Evolutionary conservation across 2,113 vertebrate genomes (phyloP), one percentile per base, ranked within the genome.

Genomic region (Ardeotis arabs): DNA sequence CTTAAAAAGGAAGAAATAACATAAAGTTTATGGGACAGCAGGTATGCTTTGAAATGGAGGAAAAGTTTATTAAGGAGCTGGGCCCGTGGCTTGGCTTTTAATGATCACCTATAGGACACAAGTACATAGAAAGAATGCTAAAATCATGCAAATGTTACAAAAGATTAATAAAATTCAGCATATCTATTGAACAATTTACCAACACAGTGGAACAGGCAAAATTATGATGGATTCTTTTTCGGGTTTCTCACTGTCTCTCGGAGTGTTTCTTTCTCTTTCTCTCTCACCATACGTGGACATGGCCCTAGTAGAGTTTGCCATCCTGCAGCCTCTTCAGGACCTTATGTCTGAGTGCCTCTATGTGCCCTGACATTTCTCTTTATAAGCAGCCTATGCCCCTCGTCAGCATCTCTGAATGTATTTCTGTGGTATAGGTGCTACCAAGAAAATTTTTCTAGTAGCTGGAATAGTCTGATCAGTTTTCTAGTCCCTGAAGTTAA

Each of bases 211-310:
- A 73, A 60, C 7, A 37, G 25, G 21, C 3, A 69, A 82, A 70
- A 19, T 39, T 53, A 31, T 41, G 4, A 24, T 18, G 3, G 10
- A 29, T 29, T 64, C 9, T 31, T 52, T 88, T 24, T 79, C 62
- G 53, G 3, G 4, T 84, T 49, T 77, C 33, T 81, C 31, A 35
- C 4, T 33, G 24, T 62, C 39, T 14, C 10, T 62, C 35, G 72
- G 8, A 29, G 27, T 19, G 33, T 73, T 68, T 60, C 12, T 75
- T 17, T 21, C 27, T 90, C 13, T 53, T 53, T 56, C 44, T 63
- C 28, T 39, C 44, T 76, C 24, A 33, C 35, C 3, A 1, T 33
- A 19, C 1, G 1, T 17, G 28, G 14, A 70, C 7, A 16, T 6
- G 5, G 5, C 4, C 23, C 14, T 74, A 19, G 23, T 4, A 47